Evolutionary conservation across 2,113 vertebrate genomes (phyloP), one percentile per base, ranked within the genome.

Genomic region (Crypturellus undulatus): DNA sequence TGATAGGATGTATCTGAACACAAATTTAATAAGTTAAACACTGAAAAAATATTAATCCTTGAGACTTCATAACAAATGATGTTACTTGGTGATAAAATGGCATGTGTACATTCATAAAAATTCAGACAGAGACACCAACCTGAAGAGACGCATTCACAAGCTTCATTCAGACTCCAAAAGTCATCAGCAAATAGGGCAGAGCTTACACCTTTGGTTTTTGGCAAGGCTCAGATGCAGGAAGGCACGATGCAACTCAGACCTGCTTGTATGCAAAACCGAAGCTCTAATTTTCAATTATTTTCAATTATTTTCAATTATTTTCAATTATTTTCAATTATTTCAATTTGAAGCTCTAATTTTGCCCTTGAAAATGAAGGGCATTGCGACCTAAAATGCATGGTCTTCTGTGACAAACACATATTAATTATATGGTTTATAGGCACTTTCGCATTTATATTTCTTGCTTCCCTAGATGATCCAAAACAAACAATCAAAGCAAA

Each of bases 401-500:
- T 19, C 14, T 92, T 92, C 12, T 76, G 52, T 51, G 36, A 75
- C 47, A 84, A 25, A 12, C 75, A 67, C 25, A 64, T 72, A 87
- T 93, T 90, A 92, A 67, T 84, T 84, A 64, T 25, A 63, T 25
- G 26, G 32, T 68, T 90, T 80, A 79, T 56, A 75, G 20, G 38
- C 51, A 72, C 20, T 52, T 87, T 76, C 36, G 8, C 21, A 58
- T 79, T 79, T 84, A 25, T 58, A 69, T 62, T 94, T 79, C 28
- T 68, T 75, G 19, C 42, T 86, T 93, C 60, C 32, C 89, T 71
- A 51, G 49, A 83, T 56, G 60, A 81, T 24, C 8, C 11, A 88
- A 60, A 92, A n/a, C 43, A 93, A 81, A 80, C 24, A 84, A 91
- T 87, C 30, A 77, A 56, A 75, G 24, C 15, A 63, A 94, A 65